Evolutionary conservation across 1,140 invertebrate genomes (phyloP).

Genomic region (Sycophila sp.): DNA sequence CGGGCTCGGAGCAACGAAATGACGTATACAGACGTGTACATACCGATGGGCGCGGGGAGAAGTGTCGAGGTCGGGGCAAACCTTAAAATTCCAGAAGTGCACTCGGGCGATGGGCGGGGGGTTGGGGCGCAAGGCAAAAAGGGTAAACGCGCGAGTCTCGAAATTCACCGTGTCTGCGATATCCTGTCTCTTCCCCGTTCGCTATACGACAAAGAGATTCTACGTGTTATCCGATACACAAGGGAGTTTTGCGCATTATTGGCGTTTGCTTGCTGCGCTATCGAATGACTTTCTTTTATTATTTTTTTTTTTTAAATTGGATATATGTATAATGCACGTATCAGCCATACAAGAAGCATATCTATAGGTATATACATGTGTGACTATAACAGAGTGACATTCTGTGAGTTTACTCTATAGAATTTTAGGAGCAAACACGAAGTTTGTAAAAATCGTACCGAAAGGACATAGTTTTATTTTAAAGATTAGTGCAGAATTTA

Average conservation of each 20-base stretch:
- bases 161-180: not conserved
- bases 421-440: too few species aligned
- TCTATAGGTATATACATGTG: too few species aligned
- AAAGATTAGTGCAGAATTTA: too few species aligned
- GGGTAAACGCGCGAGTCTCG: constrained; percentile 7
- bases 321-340: too few species aligned
- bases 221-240: not conserved
- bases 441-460: too few species aligned
- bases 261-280: not conserved
- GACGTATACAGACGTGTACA: not conserved
- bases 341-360: too few species aligned
- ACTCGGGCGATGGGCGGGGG: not conserved
- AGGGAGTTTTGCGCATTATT: too few species aligned
- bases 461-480: too few species aligned
- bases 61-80: constrained; percentile 4
- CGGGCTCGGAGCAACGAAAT: not conserved
- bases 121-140: too few species aligned
- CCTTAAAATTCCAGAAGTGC: constrained; percentile 5
- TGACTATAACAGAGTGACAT: too few species aligned
- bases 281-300: not conserved
- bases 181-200: not conserved
- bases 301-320: not conserved
- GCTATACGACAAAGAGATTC: not conserved
- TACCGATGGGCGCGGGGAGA: not conserved
- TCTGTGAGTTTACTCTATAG: too few species aligned